These are phyloP conservation scores for Tetranychus piercei DNA, from an alignment of 2,888 invertebrate species.

Conservation along the genomic window DNA sequence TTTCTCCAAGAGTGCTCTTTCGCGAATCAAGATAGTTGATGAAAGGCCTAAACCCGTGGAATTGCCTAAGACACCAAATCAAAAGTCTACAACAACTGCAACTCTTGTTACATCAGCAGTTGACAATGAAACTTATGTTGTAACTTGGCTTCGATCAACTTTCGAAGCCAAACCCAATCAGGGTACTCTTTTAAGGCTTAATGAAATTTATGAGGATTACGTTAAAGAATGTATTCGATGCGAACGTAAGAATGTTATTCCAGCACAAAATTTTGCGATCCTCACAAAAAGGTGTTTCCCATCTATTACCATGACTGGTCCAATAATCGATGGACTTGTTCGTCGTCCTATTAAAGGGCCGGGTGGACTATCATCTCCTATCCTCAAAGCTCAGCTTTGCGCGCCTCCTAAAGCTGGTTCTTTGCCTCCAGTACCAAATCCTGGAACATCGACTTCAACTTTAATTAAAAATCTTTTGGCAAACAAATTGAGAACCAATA, in stretches of 20 bases:
- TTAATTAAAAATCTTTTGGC: conserved; percentile 82
- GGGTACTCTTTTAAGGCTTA: conserved; percentile 12
- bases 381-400: conserved; percentile 64
- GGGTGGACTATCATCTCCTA: conserved; percentile 31
- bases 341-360: conserved; percentile 1
- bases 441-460: conserved; percentile 43
- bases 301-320: conserved; percentile 11
- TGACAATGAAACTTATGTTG: conserved; percentile 21
- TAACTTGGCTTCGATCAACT: conserved; percentile 19
- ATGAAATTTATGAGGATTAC: conserved; percentile 21
- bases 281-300: conserved; percentile 21
- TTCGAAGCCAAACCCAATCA: conserved; percentile 15
- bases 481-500: conserved; percentile 51
- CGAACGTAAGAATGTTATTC: conserved; percentile 18
- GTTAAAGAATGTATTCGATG: conserved; percentile 20
- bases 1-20: conserved; percentile 19
- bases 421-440: conserved; percentile 20
- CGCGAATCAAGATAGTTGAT: conserved; percentile 20
- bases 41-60: conserved; percentile 11
- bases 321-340: conserved; percentile 17
- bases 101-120: not conserved
- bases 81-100: not conserved
- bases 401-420: conserved; percentile 36
- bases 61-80: not conserved
- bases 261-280: conserved; percentile 15